Percentiles rank a stretch among this genome's conserved stretches.
These are phyloP conservation scores for Garrulus glandarius DNA, from an alignment of 2,797 vertebrate genomes.

Conservation along the genomic window DNA sequence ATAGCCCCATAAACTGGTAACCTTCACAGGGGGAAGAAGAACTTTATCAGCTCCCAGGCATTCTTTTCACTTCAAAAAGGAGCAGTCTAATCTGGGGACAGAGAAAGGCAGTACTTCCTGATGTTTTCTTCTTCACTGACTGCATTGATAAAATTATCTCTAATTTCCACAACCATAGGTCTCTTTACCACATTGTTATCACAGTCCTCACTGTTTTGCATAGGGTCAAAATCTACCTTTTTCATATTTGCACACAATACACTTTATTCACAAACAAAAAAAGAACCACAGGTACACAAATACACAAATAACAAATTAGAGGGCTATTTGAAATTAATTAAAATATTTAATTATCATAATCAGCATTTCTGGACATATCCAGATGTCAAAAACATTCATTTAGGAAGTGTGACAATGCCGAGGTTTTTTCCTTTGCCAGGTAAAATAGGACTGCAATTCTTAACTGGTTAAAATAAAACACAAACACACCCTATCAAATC, in stretches of 20 bases:
- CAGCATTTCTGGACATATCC: neutral
- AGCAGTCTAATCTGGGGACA: neutral
- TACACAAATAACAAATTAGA: neutral
- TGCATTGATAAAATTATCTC: constrained; percentile 29
- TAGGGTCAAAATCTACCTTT: neutral
- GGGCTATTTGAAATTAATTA: neutral
- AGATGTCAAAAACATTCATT: neutral
- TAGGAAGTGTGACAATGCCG: neutral
- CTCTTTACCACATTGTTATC: neutral
- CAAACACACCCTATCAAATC: neutral
- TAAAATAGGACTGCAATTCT: neutral
- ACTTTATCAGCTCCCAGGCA: constrained; percentile 17
- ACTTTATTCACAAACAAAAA: neutral
- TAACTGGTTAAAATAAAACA: neutral
- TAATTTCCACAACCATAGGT: neutral
- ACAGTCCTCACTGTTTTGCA: neutral
- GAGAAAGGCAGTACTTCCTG: neutral
- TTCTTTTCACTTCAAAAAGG: neutral
- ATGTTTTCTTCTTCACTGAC: constrained; percentile 35
- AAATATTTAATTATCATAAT: neutral
- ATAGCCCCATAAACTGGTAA: neutral
- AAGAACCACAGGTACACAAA: neutral
- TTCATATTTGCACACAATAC: neutral
- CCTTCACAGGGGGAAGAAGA: neutral
- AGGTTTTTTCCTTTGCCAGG: neutral